phyloP scores from a whole-genome alignment of 53 echinoderm and acorn worm species.

The Zoroaster sp. region DNA sequence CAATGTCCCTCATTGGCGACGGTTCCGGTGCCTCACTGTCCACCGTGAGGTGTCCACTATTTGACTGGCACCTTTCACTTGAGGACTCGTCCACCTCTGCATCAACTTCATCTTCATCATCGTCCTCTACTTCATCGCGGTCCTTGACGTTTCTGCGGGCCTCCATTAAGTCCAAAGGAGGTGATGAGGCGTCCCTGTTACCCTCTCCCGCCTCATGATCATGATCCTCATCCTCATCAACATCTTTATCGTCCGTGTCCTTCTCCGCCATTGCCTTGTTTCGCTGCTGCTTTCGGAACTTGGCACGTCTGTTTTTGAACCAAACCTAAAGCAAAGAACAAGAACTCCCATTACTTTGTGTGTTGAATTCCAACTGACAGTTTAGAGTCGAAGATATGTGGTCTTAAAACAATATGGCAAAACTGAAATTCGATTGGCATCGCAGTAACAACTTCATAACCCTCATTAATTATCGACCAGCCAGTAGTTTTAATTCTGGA shows the following conservation, averaged over 20 bases:
- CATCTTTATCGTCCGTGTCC: slow-evolving; percentile 61
- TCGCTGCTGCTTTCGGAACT: slow-evolving; percentile 95
- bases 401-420: no score
- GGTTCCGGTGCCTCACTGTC: not conserved
- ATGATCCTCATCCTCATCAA: not conserved
- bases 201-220: not conserved
- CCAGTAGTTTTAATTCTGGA: no score
- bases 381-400: no score
- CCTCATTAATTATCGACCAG: no score
- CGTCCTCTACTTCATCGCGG: not conserved
- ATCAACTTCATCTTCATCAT: not conserved
- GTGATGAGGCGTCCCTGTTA: not conserved
- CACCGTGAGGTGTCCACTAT: not conserved
- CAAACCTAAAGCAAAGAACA: slow-evolving; percentile 71
- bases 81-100: not conserved
- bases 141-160: slow-evolving; percentile 4
- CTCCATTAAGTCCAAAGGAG: slow-evolving; percentile 14
- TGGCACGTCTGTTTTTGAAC: slow-evolving; percentile 99
- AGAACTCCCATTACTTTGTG: not conserved
- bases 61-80: slow-evolving; percentile 30
- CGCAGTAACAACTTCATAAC: no score
- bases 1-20: slow-evolving; percentile 14
- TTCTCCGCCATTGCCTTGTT: slow-evolving; percentile 81
- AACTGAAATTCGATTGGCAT: no score
- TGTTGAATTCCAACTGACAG: no score